Evolutionary conservation across 2,113 vertebrate species (phyloP), one percentile per base, ranked within the genome.

Genomic region (Bambusicola thoracicus): DNA sequence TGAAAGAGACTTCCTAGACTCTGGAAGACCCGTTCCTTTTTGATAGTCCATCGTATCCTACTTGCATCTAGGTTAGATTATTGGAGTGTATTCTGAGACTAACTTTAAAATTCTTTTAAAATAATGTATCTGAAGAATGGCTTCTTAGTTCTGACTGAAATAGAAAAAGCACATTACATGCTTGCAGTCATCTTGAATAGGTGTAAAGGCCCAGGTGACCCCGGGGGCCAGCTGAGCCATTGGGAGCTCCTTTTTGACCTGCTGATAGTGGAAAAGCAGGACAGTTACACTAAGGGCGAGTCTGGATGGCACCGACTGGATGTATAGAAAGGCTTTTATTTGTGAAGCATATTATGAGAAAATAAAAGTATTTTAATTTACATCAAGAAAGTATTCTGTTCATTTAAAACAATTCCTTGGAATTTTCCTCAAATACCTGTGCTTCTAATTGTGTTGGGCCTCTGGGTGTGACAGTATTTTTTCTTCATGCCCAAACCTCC

Each of bases 181-280:
- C 14, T 92, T 82, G 59, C 32, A 77, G 30, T 36, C 20, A 34
- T 49, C 34, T 30, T 36, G n/a, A 80, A 2, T 58, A 59, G 49
- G 11, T 29, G 18, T 46, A 61, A 73, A 56, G 21, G n/a, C 73
- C 20, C 29, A 40, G 56, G 8, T 85, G 69, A 67, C 22, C 15
- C 15, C n/a, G 22, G 24, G 18, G 44, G 29, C 41, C 30, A 69
- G 0, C 2, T 44, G n/a, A 41, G 36, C 49, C 3, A 1, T 15
- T 48, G 2, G 38, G 24, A 80, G 20, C 24, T n/a, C 21, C 19
- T 82, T 70, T 69, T 56, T 10, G 2, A 32, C n/a, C 24, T 80
- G 18, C 40, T 87, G 53, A 18, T n/a, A 43, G 8, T n/a, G 66
- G n/a, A 70, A 70, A 62, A 59, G 10, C 18, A n/a, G 29, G 40